Base-by-base conservation (phyloP, 2,888 invertebrate species). In the Agonopterix heracliana region DNA sequence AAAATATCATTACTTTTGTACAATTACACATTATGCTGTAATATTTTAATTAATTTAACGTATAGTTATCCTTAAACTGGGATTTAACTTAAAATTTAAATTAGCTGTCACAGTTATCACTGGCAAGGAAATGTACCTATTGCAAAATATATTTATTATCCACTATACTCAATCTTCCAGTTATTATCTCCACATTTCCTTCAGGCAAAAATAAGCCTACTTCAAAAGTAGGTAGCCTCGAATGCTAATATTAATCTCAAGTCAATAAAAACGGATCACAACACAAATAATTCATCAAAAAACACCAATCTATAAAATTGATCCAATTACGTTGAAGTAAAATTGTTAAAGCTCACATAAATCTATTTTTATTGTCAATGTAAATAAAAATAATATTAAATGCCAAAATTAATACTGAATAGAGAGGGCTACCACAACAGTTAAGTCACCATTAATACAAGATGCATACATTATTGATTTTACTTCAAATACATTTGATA, bases 101-200 rank as follows among this genome's bases (percentile, higher is more conserved):
- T 47, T 55, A 60, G 53, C 50, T 57, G 61, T 74, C 68, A 73
- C 71, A 74, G 64, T 64, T 26, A 67, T 63, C 68, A 71, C 70
- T 74, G 76, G 76, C 73, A 78, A 77, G 75, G 70, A 61, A 65
- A 59, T 56, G 48, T 52, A 50, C 49, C 49, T 46, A 36, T 40
- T 50, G 7, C 9, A 46, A 35, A 38, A 45, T 10, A 38, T 38
- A 38, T 36, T 36, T 36, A 36, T 38, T 26, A 26, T 26, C 26
- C 2, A 3, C 9, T n/a, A 38, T 9, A 38, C 38, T n/a, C 38
- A 38, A n/a, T n/a, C 10, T n/a, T 38, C 10, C n/a, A 10, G n/a
- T 38, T n/a, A 38, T n/a, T n/a, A 38, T 26, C 26, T 26, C 7
- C 5, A 38, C 38, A 38, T 38, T 10, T 38, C 38, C 38, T 38